A percentile compares a stretch with the other conserved stretches of the same genome.
These are phyloP conservation scores for Agelaius phoeniceus DNA, from an alignment of 2,113 vertebrate species.

Conservation along the genomic window DNA sequence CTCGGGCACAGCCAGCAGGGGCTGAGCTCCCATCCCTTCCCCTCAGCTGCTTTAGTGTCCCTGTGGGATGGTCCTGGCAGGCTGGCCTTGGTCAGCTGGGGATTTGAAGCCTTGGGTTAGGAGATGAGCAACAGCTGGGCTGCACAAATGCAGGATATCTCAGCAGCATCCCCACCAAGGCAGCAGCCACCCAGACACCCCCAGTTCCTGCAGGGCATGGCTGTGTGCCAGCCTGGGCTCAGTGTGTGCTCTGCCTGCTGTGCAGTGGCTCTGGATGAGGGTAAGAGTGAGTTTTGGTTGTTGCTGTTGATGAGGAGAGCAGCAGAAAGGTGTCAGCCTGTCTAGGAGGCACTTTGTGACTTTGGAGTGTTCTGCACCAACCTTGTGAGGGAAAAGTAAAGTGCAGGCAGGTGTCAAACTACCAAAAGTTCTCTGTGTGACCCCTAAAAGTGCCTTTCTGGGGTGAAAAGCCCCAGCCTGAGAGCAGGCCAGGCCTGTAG, in stretches of 20 bases:
- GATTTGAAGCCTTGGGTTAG: neutral
- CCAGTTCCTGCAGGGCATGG: accelerated
- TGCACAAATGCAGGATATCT: accelerated
- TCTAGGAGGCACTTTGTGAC: neutral
- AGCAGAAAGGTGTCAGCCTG: neutral
- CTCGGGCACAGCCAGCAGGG: neutral
- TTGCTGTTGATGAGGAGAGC: neutral
- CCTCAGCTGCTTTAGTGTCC: neutral
- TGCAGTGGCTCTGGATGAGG: neutral
- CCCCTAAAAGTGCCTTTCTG: neutral
- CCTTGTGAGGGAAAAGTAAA: neutral
- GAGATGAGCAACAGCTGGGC: neutral
- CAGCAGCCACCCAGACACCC: accelerated
- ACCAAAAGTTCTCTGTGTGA: neutral
- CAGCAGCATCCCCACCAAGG: neutral
- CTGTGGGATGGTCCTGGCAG: accelerated
- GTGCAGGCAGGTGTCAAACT: neutral
- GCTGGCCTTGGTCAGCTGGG: accelerated
- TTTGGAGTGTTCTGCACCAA: neutral
- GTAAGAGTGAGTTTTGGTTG: neutral
- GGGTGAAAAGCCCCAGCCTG: neutral
- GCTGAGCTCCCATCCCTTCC: neutral
- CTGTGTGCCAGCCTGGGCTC: neutral
- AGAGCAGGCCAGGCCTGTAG: neutral
- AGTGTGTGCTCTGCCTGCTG: accelerated